These are phyloP conservation scores for Acrobasis repandana DNA, from an alignment of 2,888 invertebrate species.

Conservation along the genomic window DNA sequence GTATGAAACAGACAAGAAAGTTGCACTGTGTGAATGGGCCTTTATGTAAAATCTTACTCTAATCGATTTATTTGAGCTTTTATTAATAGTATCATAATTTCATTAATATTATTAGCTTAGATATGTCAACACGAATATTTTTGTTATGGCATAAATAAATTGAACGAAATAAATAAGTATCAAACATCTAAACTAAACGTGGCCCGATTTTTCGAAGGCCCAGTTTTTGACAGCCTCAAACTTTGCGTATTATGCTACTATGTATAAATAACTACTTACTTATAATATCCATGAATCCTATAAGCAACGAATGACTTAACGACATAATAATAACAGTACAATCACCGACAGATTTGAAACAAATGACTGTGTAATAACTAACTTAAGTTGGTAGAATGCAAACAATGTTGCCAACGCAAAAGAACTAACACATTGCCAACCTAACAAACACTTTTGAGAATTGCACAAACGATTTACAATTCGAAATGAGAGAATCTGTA, in stretches of 20 bases:
- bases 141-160: no score
- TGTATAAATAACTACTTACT: neutral
- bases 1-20: no score
- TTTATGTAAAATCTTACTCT: no score
- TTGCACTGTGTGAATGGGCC: no score
- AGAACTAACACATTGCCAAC: constrained; percentile 15
- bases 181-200: no score
- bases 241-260: neutral
- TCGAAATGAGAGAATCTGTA: neutral
- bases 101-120: no score
- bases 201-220: no score
- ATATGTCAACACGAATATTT: no score
- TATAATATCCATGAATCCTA: neutral
- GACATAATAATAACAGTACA: constrained; percentile 15
- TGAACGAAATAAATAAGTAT: no score
- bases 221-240: neutral
- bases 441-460: constrained; percentile 18
- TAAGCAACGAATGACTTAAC: constrained; percentile 9
- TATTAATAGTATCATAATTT: no score
- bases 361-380: constrained; percentile 16
- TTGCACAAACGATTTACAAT: constrained; percentile 13
- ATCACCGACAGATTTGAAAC: constrained; percentile 13
- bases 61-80: no score
- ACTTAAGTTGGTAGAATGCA: constrained; percentile 18
- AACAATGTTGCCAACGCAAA: constrained; percentile 22